A percentile compares a stretch with the other conserved stretches of the same genome.
phyloP scores from a whole-genome alignment of 2,113 vertebrate species.

The Laticauda colubrina region DNA sequence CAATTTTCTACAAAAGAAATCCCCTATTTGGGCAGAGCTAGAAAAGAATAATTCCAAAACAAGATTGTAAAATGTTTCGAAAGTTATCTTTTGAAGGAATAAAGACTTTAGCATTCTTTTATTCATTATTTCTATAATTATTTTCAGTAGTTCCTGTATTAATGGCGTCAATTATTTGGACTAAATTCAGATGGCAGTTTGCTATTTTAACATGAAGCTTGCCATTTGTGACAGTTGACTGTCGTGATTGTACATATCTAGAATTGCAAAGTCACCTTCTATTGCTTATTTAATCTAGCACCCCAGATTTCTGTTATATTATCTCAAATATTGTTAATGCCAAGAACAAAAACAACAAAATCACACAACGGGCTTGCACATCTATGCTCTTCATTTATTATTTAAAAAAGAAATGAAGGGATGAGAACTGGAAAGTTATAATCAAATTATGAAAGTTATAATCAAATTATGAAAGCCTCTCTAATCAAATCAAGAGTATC shows the following conservation, averaged over 20 bases:
- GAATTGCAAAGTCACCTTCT: background rate
- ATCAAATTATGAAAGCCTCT: background rate
- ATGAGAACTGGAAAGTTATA: background rate
- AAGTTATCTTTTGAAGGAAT: slow-evolving; percentile 33
- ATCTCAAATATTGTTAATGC: background rate
- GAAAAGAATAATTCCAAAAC: slow-evolving; percentile 62
- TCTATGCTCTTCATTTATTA: background rate
- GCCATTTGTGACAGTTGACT: background rate
- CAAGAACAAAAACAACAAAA: background rate
- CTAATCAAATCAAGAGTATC: background rate
- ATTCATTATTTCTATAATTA: slow-evolving; percentile 1
- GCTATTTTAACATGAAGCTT: background rate
- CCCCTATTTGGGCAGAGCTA: slow-evolving; percentile 62
- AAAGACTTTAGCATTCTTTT: background rate
- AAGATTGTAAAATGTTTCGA: slow-evolving; percentile 51
- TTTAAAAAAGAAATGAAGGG: background rate
- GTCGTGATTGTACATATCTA: background rate
- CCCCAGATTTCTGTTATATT: background rate
- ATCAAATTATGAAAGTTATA: background rate
- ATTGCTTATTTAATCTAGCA: background rate
- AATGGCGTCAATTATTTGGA: background rate
- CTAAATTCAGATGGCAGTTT: background rate
- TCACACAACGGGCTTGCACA: background rate
- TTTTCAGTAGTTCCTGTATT: background rate
- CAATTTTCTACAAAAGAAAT: slow-evolving; percentile 54